Evolutionary conservation across 2,888 invertebrate genomes (phyloP).

Genomic region (Pogonocherus hispidulus): DNA sequence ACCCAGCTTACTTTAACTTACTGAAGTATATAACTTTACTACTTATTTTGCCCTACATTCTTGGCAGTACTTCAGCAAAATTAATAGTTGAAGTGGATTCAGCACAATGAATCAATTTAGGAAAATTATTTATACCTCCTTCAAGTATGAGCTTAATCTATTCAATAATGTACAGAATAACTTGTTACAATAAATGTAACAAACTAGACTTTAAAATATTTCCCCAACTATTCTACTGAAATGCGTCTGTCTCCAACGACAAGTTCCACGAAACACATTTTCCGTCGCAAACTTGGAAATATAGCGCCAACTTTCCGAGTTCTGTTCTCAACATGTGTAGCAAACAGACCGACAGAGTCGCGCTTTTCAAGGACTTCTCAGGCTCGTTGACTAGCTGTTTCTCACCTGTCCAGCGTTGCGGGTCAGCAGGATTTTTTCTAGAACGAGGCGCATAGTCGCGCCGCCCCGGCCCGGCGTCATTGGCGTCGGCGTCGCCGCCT

Average conservation of each 20-base stretch:
- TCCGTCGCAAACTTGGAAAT: conserved; percentile 34
- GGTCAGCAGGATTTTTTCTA: conserved; percentile 59
- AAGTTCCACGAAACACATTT: conserved; percentile 29
- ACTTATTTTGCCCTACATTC: too few relatives aligned
- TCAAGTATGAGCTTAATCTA: too few relatives aligned
- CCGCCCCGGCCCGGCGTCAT: conserved; percentile 66
- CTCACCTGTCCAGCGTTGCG: conserved; percentile 57
- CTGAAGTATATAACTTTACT: too few relatives aligned
- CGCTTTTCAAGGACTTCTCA: conserved; percentile 32
- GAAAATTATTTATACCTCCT: too few relatives aligned
- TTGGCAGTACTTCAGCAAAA: too few relatives aligned
- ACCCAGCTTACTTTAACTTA: too few relatives aligned
- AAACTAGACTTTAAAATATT: neutral
- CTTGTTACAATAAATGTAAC: conserved; percentile 4
- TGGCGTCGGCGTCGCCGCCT: conserved; percentile 67
- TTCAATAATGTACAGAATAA: too few relatives aligned
- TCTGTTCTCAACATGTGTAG: conserved; percentile 50
- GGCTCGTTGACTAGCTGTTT: conserved; percentile 51
- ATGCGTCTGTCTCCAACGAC: conserved; percentile 9
- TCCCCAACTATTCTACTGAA: neutral
- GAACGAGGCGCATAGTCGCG: conserved; percentile 63
- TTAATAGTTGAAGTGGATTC: too few relatives aligned
- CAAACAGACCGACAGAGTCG: conserved; percentile 44
- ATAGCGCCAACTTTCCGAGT: conserved; percentile 37
- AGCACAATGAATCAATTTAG: too few relatives aligned